phyloP scores from a whole-genome alignment of 2,113 vertebrate genomes.

The Aptenodytes patagonicus region DNA sequence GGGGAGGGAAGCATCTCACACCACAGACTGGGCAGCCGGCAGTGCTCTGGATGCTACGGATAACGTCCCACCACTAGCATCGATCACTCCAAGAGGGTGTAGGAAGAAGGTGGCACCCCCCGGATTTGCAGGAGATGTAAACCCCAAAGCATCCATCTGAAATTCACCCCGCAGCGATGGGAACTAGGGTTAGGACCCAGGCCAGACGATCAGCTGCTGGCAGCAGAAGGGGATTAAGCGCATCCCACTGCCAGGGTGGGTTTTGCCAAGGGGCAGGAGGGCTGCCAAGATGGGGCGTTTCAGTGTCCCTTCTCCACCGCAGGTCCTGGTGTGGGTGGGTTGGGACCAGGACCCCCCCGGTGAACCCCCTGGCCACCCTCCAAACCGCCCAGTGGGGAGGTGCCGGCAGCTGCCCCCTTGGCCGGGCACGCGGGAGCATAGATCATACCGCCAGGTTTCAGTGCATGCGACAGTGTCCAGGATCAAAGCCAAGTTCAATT shows the following conservation, averaged over 20 bases:
- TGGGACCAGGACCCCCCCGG: background rate
- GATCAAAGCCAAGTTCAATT: conserved; percentile 70
- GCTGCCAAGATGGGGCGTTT: rapidly evolving
- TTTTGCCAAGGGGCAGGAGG: background rate
- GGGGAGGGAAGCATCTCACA: background rate
- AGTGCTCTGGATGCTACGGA: background rate
- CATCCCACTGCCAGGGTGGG: background rate
- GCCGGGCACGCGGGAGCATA: rapidly evolving
- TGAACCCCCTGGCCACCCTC: rapidly evolving
- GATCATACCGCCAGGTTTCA: background rate
- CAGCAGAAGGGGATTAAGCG: background rate
- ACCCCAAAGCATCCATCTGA: background rate
- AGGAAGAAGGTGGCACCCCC: background rate
- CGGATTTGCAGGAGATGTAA: background rate
- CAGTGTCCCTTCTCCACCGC: background rate
- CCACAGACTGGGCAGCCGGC: background rate
- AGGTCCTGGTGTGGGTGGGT: background rate
- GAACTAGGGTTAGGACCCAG: background rate
- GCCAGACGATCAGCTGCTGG: background rate
- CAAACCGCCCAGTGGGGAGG: rapidly evolving
- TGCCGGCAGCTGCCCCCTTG: background rate
- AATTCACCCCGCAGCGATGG: rapidly evolving
- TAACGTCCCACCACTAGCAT: background rate
- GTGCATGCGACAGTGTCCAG: background rate
- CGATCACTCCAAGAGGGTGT: background rate